phyloP scores from a whole-genome alignment of 2,113 vertebrate genomes.

The Cyanistes caeruleus region DNA sequence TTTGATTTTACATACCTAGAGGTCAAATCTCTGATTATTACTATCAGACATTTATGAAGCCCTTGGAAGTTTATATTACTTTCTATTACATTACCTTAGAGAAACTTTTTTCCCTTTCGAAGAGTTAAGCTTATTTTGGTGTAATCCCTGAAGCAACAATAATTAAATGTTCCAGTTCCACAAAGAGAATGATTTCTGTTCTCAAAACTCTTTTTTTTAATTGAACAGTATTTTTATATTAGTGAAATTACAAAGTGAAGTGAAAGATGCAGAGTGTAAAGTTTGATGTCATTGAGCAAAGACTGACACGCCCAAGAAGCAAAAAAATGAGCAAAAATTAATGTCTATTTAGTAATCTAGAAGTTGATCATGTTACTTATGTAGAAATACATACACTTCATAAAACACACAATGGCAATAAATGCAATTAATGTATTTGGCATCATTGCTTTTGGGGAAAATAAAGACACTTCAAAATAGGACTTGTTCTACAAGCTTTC shows the following conservation, averaged over 20 bases:
- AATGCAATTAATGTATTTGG: background rate
- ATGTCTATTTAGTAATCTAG: background rate
- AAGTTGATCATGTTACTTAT: background rate
- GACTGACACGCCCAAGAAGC: background rate
- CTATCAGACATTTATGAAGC: background rate
- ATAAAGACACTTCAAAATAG: background rate
- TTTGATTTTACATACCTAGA: background rate
- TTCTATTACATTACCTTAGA: background rate
- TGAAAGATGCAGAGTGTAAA: background rate
- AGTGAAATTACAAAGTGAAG: background rate
- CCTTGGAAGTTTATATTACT: background rate
- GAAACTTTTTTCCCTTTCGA: background rate
- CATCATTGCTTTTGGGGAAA: background rate
- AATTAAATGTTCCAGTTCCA: background rate
- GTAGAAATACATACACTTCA: background rate
- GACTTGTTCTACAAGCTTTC: background rate
- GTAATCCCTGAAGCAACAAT: background rate
- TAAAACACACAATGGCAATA: background rate
- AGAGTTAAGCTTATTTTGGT: background rate
- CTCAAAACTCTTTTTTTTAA: background rate
- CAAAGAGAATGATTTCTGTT: background rate
- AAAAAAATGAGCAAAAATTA: background rate
- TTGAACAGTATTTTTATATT: background rate
- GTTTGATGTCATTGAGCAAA: background rate
- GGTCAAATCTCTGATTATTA: background rate